Evolutionary conservation across 2,888 invertebrate species (phyloP).

Genomic region (Tipula vernalis): DNA sequence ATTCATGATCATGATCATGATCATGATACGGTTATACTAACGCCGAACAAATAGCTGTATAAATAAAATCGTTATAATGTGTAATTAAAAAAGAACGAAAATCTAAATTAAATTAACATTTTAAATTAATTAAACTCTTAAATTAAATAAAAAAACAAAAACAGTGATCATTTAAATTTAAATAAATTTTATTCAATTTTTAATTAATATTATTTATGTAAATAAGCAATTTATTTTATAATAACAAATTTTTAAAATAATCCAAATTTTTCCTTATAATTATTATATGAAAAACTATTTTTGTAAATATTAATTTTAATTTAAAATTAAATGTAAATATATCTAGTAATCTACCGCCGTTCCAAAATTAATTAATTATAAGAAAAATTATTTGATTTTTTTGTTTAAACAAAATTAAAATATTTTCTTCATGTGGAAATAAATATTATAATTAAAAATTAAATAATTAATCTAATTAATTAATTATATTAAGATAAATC

Average conservation of each 20-base stretch:
- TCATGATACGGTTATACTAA: slow-evolving; percentile 6
- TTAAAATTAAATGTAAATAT: neutral
- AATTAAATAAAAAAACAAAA: neutral
- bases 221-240: slow-evolving; percentile 4
- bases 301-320: neutral
- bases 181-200: neutral
- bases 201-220: neutral
- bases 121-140: neutral
- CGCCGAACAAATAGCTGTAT: neutral
- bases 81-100: neutral
- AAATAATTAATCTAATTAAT: neutral
- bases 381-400: neutral
- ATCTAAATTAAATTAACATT: neutral
- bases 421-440: neutral
- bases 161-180: neutral
- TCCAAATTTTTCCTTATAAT: neutral
- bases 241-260: neutral
- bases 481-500: neutral
- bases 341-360: neutral
- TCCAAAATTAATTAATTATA: slow-evolving; percentile 7
- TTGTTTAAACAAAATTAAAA: neutral
- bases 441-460: neutral
- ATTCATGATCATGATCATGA: slow-evolving; percentile 34
- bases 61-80: neutral
- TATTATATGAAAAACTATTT: neutral